Percentiles rank a stretch among this genome's conserved stretches.
These are phyloP conservation scores for Drosophila ercepeae DNA, from an alignment of 1,140 invertebrate genomes.

Conservation along the genomic window DNA sequence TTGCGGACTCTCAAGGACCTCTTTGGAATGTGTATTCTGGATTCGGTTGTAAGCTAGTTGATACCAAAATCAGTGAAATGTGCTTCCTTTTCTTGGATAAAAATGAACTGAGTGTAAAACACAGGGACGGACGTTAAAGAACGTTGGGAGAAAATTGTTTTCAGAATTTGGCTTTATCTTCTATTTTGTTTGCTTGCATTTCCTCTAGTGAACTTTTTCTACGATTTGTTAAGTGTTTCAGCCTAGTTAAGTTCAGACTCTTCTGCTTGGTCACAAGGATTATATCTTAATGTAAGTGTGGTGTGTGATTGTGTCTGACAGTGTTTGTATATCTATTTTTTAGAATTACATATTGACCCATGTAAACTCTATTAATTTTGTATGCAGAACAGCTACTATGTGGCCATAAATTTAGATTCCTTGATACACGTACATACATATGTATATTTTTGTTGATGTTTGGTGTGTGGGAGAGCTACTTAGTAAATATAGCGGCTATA, in stretches of 20 bases:
- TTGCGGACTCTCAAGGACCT: constrained; percentile 14
- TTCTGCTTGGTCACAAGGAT: constrained; percentile 77
- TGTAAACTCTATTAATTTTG: constrained; percentile 41
- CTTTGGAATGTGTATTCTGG: constrained; percentile 1
- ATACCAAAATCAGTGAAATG: constrained; percentile 21
- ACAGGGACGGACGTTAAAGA: constrained; percentile 55
- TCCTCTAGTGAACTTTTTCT: constrained; percentile 16
- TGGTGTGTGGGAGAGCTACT: background rate
- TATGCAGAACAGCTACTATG: constrained; percentile 32
- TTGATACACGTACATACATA: background rate
- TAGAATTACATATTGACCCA: constrained; percentile 28
- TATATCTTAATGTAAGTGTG: constrained; percentile 23
- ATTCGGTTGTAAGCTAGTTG: background rate
- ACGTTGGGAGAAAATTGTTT: constrained; percentile 51
- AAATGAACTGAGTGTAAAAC: constrained; percentile 15
- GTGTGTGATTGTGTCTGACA: constrained; percentile 26
- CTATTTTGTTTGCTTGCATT: background rate
- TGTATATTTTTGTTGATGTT: background rate
- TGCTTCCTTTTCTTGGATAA: constrained; percentile 5
- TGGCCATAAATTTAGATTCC: constrained; percentile 34
- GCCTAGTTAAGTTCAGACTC: constrained; percentile 78
- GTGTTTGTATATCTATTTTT: constrained; percentile 15
- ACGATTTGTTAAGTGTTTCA: constrained; percentile 54
- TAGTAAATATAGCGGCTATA: background rate
- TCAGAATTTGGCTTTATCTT: background rate